phyloP scores from a whole-genome alignment of 2,113 vertebrate species.

The Sapayoa aenigma region DNA sequence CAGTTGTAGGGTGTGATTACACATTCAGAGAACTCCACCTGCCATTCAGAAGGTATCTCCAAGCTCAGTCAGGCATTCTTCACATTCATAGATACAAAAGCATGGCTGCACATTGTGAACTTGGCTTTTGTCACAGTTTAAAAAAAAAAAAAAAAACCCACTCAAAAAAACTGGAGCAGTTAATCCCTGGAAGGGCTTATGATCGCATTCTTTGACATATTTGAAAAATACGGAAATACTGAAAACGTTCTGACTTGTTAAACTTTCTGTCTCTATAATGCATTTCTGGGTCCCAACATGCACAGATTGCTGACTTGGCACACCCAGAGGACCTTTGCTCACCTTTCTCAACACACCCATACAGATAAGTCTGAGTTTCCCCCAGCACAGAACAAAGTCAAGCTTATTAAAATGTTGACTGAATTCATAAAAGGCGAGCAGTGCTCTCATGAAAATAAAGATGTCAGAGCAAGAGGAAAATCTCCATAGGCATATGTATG shows the following conservation, averaged over 20 bases:
- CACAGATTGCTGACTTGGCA: conserved; percentile 62
- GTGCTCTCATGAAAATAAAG: conserved; percentile 45
- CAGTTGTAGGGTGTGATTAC: not conserved
- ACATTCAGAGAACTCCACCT: not conserved
- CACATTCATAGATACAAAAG: conserved; percentile 22
- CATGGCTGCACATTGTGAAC: conserved; percentile 17
- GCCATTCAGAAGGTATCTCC: not conserved
- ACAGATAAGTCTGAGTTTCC: conserved; percentile 43
- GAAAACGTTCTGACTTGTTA: conserved; percentile 68
- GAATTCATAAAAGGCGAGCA: conserved; percentile 16
- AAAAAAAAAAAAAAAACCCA: not conserved
- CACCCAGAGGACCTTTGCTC: conserved; percentile 29
- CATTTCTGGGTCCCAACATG: conserved; percentile 33
- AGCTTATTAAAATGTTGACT: conserved; percentile 68
- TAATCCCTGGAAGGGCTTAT: conserved; percentile 67
- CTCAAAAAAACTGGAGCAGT: conserved; percentile 29
- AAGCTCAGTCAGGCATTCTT: not conserved
- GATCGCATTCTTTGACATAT: conserved; percentile 50
- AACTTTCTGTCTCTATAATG: conserved; percentile 34
- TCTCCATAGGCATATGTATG: not conserved
- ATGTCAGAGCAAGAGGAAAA: conserved; percentile 15
- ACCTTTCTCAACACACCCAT: conserved; percentile 53
- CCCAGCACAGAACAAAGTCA: conserved; percentile 59
- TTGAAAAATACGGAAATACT: conserved; percentile 71
- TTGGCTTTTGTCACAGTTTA: conserved; percentile 35